Evolutionary conservation across 1,140 invertebrate genomes (phyloP).

Genomic region (Spodoptera litura): DNA sequence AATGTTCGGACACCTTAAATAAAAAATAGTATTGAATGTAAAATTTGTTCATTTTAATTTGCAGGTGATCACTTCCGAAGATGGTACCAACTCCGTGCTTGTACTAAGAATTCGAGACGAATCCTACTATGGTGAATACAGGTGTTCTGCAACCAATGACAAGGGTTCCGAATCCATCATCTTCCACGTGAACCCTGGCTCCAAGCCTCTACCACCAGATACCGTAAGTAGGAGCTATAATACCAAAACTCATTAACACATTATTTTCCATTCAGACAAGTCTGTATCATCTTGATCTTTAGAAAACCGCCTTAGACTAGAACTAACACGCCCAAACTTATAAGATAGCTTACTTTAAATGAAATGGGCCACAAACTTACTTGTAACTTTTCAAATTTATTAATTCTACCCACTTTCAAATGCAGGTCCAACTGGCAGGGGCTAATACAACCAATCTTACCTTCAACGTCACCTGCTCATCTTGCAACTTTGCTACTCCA

Average conservation of each 20-base stretch:
- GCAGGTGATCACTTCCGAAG: conserved; percentile 64
- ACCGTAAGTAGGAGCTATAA: conserved; percentile 62
- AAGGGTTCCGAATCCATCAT: conserved; percentile 68
- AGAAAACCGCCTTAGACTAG: no score
- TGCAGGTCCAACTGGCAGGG: conserved; percentile 57
- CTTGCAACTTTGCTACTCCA: conserved; percentile 60
- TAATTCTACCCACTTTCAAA: not conserved
- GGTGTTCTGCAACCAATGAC: conserved; percentile 69
- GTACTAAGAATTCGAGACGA: conserved; percentile 67
- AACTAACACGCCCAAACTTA: no score
- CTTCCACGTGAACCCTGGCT: conserved; percentile 71
- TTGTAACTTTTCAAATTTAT: no score
- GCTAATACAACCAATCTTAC: conserved; percentile 56
- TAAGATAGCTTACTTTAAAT: no score
- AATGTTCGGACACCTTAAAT: no score
- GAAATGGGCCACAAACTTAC: no score
- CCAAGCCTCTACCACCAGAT: conserved; percentile 71
- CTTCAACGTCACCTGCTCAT: conserved; percentile 73
- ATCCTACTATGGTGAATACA: conserved; percentile 68
- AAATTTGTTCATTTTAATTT: not conserved
- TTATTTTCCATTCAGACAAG: no score
- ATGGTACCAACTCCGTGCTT: conserved; percentile 66
- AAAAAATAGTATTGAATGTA: not conserved
- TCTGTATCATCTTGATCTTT: no score
- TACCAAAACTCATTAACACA: no score